Percentiles rank a stretch among this genome's conserved stretches.
These are phyloP conservation scores for Monopterus albus DNA, from an alignment of 2,113 vertebrate species.

Conservation along the genomic window DNA sequence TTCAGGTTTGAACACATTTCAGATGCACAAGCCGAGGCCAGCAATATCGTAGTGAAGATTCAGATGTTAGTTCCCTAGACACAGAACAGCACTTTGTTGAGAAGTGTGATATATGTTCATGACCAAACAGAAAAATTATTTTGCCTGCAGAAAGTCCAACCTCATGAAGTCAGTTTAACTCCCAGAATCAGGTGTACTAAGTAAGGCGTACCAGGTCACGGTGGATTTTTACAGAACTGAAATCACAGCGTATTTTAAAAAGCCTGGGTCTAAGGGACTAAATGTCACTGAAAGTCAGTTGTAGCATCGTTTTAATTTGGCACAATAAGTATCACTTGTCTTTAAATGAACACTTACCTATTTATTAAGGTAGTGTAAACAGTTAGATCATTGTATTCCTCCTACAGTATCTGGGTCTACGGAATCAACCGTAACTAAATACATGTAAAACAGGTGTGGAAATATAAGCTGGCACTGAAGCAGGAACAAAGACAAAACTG, in stretches of 20 bases:
- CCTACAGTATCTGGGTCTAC: conserved; percentile 31
- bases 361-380: conserved; percentile 1
- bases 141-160: background rate
- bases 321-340: background rate
- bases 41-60: conserved; percentile 19
- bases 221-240: conserved; percentile 6
- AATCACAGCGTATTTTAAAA: background rate
- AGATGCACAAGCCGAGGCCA: conserved; percentile 6
- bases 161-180: conserved; percentile 3
- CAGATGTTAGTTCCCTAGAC: conserved; percentile 43
- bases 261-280: background rate
- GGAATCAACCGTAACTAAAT: conserved; percentile 11
- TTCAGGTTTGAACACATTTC: conserved; percentile 14
- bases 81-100: conserved; percentile 8
- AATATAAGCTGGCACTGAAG: conserved; percentile 13
- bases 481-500: background rate
- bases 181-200: background rate
- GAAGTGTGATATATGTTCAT: background rate
- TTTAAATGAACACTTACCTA: background rate
- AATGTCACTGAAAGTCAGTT: conserved; percentile 15
- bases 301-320: background rate
- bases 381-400: background rate
- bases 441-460: conserved; percentile 21
- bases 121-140: background rate
- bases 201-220: background rate